A percentile compares a stretch with the other conserved stretches of the same genome.
Evolutionary conservation across 2,113 vertebrate genomes (phyloP).

Genomic region (Eonycteris spelaea): DNA sequence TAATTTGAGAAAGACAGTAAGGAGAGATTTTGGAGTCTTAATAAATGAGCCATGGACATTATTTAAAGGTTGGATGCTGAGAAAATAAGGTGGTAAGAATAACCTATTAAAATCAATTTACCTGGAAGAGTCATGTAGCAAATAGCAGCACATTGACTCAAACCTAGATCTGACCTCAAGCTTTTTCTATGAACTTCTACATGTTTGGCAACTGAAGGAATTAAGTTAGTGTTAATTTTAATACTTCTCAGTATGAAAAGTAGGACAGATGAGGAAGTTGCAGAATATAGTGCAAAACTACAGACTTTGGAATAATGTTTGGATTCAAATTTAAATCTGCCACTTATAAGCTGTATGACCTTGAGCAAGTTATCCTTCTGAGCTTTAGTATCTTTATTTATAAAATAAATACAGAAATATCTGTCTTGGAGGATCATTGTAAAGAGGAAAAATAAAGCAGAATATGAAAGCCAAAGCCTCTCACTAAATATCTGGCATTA

Average conservation of each 20-base stretch:
- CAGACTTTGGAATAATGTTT: not conserved
- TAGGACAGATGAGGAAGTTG: not conserved
- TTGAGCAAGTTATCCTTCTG: not conserved
- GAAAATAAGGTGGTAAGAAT: not conserved
- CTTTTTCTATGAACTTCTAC: not conserved
- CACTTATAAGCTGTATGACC: not conserved
- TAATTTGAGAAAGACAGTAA: not conserved
- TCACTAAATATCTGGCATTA: not conserved
- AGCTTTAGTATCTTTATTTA: not conserved
- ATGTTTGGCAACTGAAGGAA: not conserved
- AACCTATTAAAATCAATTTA: conserved; percentile 20
- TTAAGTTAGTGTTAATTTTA: not conserved
- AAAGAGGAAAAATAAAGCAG: conserved; percentile 29
- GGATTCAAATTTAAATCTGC: not conserved
- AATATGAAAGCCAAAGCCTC: not conserved
- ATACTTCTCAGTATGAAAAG: conserved; percentile 30
- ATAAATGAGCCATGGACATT: not conserved
- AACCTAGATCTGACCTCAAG: not conserved
- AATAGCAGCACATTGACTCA: not conserved
- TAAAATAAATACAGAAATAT: not conserved
- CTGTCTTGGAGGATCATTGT: not conserved
- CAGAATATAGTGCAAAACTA: not conserved
- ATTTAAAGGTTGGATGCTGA: conserved; percentile 5
- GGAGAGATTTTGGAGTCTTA: not conserved
- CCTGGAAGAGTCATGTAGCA: not conserved